phyloP scores from a whole-genome alignment of 53 echinoderm and acorn worm genomes.

The Holothuria scabra region DNA sequence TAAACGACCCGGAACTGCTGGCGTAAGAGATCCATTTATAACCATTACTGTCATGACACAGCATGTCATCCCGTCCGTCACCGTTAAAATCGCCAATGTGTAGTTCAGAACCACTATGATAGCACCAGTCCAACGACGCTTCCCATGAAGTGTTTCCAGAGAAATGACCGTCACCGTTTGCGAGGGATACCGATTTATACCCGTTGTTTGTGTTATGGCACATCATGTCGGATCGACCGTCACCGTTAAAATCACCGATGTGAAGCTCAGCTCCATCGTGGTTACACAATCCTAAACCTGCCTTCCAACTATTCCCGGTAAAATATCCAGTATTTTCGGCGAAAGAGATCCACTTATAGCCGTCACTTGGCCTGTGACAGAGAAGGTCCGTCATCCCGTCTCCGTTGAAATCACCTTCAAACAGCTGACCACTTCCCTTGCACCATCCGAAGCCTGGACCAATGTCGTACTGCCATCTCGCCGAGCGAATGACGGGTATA shows the following conservation, averaged over 20 bases:
- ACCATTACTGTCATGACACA: not conserved
- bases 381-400: constrained; percentile 33
- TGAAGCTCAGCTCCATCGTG: not conserved
- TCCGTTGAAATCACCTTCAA: constrained; percentile 30
- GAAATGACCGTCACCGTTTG: too few species aligned
- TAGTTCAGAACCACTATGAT: not conserved
- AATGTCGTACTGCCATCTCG: not conserved
- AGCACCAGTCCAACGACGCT: not conserved
- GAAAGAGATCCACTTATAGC: constrained; percentile 22
- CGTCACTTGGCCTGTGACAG: constrained; percentile 16
- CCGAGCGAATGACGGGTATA: not conserved
- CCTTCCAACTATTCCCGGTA: constrained; percentile 31
- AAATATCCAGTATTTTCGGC: constrained; percentile 12
- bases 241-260: constrained; percentile 31
- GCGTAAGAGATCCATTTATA: constrained; percentile 39
- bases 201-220: constrained; percentile 11
- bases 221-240: constrained; percentile 6
- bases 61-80: not conserved
- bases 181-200: not conserved
- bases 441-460: not conserved
- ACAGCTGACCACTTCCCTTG: not conserved
- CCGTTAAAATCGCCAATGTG: constrained; percentile 16
- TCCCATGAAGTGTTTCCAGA: constrained; percentile 14
- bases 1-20: constrained; percentile 7
- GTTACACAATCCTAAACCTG: not conserved